These are phyloP conservation scores for Sardina pilchardus DNA, from an alignment of 2,113 vertebrate genomes.

Conservation along the genomic window DNA sequence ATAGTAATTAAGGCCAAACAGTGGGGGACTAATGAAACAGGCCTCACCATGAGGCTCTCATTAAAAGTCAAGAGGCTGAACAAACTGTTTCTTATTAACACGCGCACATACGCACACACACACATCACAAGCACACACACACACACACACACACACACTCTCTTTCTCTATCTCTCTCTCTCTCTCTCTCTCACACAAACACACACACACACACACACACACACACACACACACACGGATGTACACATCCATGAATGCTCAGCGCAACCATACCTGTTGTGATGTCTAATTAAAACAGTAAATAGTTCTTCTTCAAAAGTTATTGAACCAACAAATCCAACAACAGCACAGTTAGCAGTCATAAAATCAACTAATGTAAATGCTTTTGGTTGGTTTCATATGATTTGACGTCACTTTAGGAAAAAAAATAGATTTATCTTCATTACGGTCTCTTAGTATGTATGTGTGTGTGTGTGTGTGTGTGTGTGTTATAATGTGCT, in stretches of 20 bases:
- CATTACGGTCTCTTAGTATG: too few species aligned
- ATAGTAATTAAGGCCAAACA: slow-evolving; percentile 19
- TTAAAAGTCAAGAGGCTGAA: slow-evolving; percentile 20
- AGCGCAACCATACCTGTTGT: neutral
- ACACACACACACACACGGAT: neutral
- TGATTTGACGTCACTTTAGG: neutral
- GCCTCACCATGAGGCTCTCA: slow-evolving; percentile 18
- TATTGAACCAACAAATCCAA: neutral
- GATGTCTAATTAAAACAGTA: neutral
- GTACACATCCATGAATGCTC: neutral
- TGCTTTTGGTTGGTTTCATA: neutral
- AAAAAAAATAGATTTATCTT: too few species aligned
- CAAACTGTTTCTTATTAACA: neutral
- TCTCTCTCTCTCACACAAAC: too few species aligned
- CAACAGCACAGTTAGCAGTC: neutral
- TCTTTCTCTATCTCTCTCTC: too few species aligned
- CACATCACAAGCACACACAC: neutral
- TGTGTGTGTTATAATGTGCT: too few species aligned
- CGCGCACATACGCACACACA: neutral
- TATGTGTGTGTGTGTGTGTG: too few species aligned
- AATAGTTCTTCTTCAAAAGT: neutral
- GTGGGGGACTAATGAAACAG: slow-evolving; percentile 18
- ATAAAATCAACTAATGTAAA: neutral
- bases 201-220: neutral
- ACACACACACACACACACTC: too few species aligned